These are phyloP conservation scores for Itoplectis maculator DNA, from an alignment of 2,888 invertebrate genomes.

Conservation along the genomic window DNA sequence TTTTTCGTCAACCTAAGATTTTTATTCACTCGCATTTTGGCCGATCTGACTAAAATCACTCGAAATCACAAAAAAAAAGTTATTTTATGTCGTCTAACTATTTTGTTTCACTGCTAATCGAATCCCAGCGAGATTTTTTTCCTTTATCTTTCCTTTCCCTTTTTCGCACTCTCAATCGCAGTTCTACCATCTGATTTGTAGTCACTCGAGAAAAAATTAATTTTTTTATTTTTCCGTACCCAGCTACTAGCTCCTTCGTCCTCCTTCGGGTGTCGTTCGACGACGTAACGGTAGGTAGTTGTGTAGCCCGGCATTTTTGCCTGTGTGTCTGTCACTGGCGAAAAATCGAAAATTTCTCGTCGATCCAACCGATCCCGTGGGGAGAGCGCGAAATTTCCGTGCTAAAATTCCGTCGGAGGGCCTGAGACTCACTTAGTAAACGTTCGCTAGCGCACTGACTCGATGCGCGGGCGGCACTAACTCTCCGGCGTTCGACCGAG, in stretches of 20 bases:
- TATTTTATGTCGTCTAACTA: no score
- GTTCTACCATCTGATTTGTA: background rate
- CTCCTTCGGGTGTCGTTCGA: constrained; percentile 82
- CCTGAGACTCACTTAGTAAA: constrained; percentile 57
- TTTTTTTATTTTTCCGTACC: constrained; percentile 84
- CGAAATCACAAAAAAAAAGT: no score
- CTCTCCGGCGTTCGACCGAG: constrained; percentile 73
- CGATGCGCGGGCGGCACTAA: constrained; percentile 82
- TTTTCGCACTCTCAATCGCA: background rate
- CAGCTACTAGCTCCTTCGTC: constrained; percentile 87
- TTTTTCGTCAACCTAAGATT: no score
- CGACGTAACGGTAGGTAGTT: constrained; percentile 77
- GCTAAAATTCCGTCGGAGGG: constrained; percentile 43
- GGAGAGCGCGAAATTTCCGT: constrained; percentile 12
- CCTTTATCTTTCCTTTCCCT: background rate
- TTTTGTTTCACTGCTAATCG: background rate
- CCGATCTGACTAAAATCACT: no score
- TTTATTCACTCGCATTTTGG: no score
- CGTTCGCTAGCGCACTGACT: constrained; percentile 77
- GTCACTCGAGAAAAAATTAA: background rate
- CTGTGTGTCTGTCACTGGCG: constrained; percentile 46
- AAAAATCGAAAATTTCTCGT: constrained; percentile 47
- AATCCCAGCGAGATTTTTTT: background rate
- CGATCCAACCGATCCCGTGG: constrained; percentile 10
- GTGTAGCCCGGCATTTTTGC: constrained; percentile 81